Percentiles rank a stretch among this genome's conserved stretches.
Evolutionary conservation across 1,140 invertebrate genomes (phyloP).

Genomic region (Maconellicoccus hirsutus): DNA sequence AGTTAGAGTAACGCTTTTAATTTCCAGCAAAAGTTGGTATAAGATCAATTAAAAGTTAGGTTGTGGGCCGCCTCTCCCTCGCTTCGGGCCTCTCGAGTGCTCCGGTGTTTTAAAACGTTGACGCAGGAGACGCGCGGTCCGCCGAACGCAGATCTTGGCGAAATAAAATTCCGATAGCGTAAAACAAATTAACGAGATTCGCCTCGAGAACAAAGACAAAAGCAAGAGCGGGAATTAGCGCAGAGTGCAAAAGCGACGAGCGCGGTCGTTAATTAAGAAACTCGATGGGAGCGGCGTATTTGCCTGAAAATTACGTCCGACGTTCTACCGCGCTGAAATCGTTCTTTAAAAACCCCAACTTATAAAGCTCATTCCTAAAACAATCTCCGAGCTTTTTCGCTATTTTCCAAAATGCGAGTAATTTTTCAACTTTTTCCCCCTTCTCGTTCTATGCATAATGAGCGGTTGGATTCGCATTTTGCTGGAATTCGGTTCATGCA

Average conservation of each 20-base stretch:
- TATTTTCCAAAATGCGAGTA: too few species aligned
- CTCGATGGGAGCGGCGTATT: background rate
- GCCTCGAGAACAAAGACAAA: background rate
- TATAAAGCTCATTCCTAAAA: too few species aligned
- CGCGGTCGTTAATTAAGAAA: conserved; percentile 20
- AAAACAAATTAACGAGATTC: conserved; percentile 22
- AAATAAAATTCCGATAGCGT: conserved; percentile 20
- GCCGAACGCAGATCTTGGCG: background rate
- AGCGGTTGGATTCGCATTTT: too few species aligned
- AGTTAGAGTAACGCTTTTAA: conserved; percentile 21
- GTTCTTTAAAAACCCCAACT: background rate
- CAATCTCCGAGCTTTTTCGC: too few species aligned
- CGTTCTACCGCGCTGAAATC: background rate
- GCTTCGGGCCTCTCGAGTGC: background rate
- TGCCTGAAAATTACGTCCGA: background rate
- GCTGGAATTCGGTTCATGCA: too few species aligned
- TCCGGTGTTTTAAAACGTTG: background rate
- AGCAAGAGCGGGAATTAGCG: conserved; percentile 15
- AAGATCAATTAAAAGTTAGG: conserved; percentile 14
- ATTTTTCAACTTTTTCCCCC: too few species aligned
- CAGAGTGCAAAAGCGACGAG: background rate
- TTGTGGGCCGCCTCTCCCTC: background rate
- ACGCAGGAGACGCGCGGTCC: background rate
- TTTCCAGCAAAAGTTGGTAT: conserved; percentile 15
- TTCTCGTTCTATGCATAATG: too few species aligned